Base-by-base conservation (phyloP, 1,140 invertebrate genomes). In the Agrypnia vestita region DNA sequence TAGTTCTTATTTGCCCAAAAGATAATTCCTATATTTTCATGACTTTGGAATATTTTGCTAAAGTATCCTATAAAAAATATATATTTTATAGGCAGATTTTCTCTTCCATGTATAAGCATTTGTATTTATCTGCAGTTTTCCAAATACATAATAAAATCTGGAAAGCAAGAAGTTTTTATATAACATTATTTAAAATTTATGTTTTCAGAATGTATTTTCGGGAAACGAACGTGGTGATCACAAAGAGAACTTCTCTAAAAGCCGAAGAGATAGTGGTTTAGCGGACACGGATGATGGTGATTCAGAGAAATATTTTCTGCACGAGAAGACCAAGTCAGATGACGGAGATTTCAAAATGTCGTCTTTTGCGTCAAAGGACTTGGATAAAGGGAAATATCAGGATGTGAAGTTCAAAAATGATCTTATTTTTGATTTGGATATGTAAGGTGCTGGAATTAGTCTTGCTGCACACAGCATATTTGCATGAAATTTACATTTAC, bases 391-490 rank as follows among this genome's bases (percentile, higher is more conserved):
- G 21, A 85, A 88, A 84, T 89, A 90, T 71, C 83, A 85, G 82
- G 89, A 90, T 84, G 86, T 90, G 35, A 85, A 84, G 78, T 90
- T 90, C 82, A 90, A 89, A 84, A 90, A 89, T 82, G 89, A 90
- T 87, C 88, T 90, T 85, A 89, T 90, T 85, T 90, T 90, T 84
- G 88, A 90, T 86, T 87, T 90, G 80, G 89, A 90, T 82, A 90
- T 90, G 88, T 90, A 85, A 83, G 47, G 3, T 51, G 11, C 8
- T 15, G 1, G 1, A 3, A 51, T 51, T 51, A 51, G 11, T 51
- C 49, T 51, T 15, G 67, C 12, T 71, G 67, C 67, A 71, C 49
- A 19, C 19, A 13, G 17, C 44, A n/a, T 15, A 0, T 46, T 15
- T 21, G 19, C 19, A 12, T n/a, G n/a, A n/a, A n/a, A n/a, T n/a